Evolutionary conservation across 1,140 invertebrate genomes (phyloP), one percentile per base, ranked within the genome.

Genomic region (Euwallacea fornicatus): DNA sequence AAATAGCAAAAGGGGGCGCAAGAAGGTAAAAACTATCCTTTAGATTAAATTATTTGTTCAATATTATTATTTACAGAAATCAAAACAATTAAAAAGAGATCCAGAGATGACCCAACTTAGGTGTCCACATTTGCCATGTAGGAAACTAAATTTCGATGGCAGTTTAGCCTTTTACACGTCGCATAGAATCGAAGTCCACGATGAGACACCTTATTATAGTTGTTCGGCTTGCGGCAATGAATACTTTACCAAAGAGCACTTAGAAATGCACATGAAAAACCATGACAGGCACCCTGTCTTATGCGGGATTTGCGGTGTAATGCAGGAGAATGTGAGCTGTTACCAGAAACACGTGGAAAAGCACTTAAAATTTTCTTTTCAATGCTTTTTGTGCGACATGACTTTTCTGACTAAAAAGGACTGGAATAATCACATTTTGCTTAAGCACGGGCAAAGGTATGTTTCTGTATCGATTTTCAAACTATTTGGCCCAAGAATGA

Each of bases 311-410:
- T 50, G 46, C 13, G 46, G 46, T 3, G 13, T 13, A 6, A 50
- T 50, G 46, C 46, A 50, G 13, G 13, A 2, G 2, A 50, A 50
- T 50, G 13, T 50, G 46, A 50, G 13, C 13, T 11, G 13, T 13
- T 50, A 50, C 13, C 46, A 50, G 46, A 50, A 50, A 50, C 46
- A 50, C 46, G 13, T 50, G 9, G 46, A 50, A 50, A 50, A 50
- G 46, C 46, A 50, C 46, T 13, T 50, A 11, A 50, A 50, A 50
- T 13, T 11, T 10, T 50, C 46, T 11, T 13, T 11, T 50, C 9
- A 50, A 13, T 50, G 46, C 13, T 50, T 50, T 50, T 13, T 50
- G 46, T 50, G 46, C 13, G 13, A 13, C 9, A 10, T 50, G 13
- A 50, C 9, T 50, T 50, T 50, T 50, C 13, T 50, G 2, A 50